Base-by-base conservation (phyloP, 2,888 invertebrate species). In the Tetramorium bicarinatum region DNA sequence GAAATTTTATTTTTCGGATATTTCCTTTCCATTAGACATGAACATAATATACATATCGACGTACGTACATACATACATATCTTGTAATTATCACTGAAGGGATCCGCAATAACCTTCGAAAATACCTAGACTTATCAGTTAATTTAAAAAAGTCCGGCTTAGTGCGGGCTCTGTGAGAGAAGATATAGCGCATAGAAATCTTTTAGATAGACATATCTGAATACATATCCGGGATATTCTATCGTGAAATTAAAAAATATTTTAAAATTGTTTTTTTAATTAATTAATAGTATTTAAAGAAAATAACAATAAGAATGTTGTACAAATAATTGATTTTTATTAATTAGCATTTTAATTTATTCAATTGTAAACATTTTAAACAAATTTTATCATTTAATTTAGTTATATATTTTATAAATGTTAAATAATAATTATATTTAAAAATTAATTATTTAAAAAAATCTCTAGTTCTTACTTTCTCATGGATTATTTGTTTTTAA, bases 201-300 rank as follows among this genome's bases (percentile, higher is more conserved):
- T 21, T 44, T 29, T 74, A 44, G 25, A 47, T 29, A 75, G 67
- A 61, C 52, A 49, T 82, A 56, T 74, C 66, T 34, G 44, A 77
- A 15, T 52, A 69, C 41, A 62, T 29, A 67, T 82, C 34, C 9
- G n/a, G 11, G 1, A n/a, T 25, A 41, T n/a, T 18, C n/a, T 54
- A 13, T 66, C 25, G 3, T 29, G 29, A 66, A 44, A 15, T 64
- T 61, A 34, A 66, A 54, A 15, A 6, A 44, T 64, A 66, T 75
- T 29, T 52, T 15, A 11, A 64, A 59, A 38, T 13, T 2, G 11
- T n/a, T 74, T 59, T 74, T 6, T 61, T 15, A 47, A 34, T 34
- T 34, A 34, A 34, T 34, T 34, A 34, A 34, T 34, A 34, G 25
- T 11, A 41, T 4, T 71, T 74, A 3, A 44, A 44, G 44, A 13